Base-by-base conservation (phyloP, 1,140 invertebrate species). In the Dryas iulia region DNA sequence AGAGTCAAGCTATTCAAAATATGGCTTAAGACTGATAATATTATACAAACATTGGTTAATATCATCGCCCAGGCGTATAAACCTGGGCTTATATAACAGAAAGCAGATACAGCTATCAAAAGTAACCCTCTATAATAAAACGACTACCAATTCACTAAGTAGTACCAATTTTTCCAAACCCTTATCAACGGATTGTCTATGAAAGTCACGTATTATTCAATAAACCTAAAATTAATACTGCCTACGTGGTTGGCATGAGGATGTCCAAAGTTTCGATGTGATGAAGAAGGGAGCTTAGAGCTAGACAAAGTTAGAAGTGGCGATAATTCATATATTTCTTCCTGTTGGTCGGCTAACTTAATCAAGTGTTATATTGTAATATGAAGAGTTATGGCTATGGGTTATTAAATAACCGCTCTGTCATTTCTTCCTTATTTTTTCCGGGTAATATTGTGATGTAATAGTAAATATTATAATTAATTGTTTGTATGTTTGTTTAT, bases 201-300 rank as follows among this genome's bases (percentile, higher is more conserved):
- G 76, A 26, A 33, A 54, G 63, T 84, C 86, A 88, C 84, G 84
- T 88, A 83, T 88, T 82, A 86, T 88, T 88, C 82, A 86, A 86
- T 87, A 87, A 87, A 84, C 83, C 78, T 83, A 85, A 83, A 85
- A 87, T 87, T 87, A 86, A 87, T 85, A 86, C 77, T 72, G 74
- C 39, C 74, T 39, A 86, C 85, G 85, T 86, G 83, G 79, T 77
- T 57, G 30, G 77, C 67, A 62, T 80, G 26, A 31, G 2, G 30
- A 52, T 58, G 26, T 66, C 73, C 78, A 69, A 75, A 82, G 76
- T 81, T 77, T 80, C 70, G 66, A 64, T 77, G 69, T 81, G 84
- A 85, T 85, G 80, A 79, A 84, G 77, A 79, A 47, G 39, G 39
- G 18, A 39, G n/a, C n/a, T 39, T 6, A n/a, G 39, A 47, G 21